Evolutionary conservation across 2,797 vertebrate genomes (phyloP).

Genomic region (Helostoma temminkii): DNA sequence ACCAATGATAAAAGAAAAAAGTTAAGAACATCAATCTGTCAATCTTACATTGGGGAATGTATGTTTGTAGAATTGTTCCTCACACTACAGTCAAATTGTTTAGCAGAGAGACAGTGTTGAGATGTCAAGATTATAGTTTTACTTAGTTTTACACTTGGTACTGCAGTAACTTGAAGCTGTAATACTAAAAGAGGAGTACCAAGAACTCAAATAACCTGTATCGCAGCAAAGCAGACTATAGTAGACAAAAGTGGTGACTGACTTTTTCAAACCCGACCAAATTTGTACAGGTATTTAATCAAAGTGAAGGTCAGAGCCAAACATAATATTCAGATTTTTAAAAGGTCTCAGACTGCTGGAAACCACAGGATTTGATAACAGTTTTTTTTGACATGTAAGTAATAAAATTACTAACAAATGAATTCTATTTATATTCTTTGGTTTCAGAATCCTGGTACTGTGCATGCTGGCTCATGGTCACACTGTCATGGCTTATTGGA

Average conservation of each 20-base stretch:
- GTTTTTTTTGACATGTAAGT: not conserved
- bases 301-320: not conserved
- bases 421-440: not conserved
- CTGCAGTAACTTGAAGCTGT: too few species aligned
- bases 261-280: not conserved
- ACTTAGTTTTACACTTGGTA: too few species aligned
- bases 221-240: too few species aligned
- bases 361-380: not conserved
- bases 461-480: not conserved
- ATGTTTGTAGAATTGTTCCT: too few species aligned
- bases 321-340: not conserved
- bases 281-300: conserved; percentile 13
- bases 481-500: not conserved
- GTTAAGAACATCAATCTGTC: too few species aligned
- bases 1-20: too few species aligned
- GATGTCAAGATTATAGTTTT: too few species aligned
- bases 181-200: too few species aligned
- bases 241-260: not conserved
- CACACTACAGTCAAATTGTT: too few species aligned
- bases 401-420: not conserved
- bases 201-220: not conserved
- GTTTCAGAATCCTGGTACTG: not conserved
- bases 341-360: not conserved
- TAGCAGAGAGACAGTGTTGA: too few species aligned
- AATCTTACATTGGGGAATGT: too few species aligned